phyloP scores from a whole-genome alignment of 1,140 invertebrate species.

The Yoshiicerus persimilis region DNA sequence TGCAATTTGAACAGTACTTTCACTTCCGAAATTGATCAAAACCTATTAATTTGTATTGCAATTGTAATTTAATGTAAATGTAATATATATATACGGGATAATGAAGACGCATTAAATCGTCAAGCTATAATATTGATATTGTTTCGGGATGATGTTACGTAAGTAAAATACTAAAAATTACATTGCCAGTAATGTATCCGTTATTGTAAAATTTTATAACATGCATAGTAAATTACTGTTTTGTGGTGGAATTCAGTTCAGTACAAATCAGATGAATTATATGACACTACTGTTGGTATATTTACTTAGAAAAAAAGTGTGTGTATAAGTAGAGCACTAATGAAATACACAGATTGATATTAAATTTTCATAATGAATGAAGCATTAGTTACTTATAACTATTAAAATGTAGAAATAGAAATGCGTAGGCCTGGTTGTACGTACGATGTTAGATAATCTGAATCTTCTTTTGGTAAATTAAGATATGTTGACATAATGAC shows the following conservation, averaged over 20 bases:
- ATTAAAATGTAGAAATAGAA: conserved; percentile 15
- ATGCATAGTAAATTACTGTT: background rate
- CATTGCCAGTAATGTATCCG: background rate
- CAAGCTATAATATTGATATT: background rate
- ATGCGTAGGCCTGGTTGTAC: conserved; percentile 20
- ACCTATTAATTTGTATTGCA: background rate
- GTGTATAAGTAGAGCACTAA: no score
- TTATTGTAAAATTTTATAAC: background rate
- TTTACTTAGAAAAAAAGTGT: background rate
- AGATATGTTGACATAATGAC: background rate
- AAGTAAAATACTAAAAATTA: background rate
- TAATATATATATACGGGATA: background rate
- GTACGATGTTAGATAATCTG: background rate
- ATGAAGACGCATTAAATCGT: background rate
- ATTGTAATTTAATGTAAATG: background rate
- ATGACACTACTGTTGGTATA: background rate
- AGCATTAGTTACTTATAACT: background rate
- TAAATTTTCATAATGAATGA: background rate
- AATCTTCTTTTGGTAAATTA: conserved; percentile 14
- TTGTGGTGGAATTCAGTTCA: background rate
- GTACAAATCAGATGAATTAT: background rate
- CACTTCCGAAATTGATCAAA: no score
- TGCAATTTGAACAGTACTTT: no score
- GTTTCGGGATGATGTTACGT: background rate
- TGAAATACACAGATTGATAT: background rate